phyloP scores from a whole-genome alignment of 2,797 vertebrate genomes.

The Ciconia nigra region DNA sequence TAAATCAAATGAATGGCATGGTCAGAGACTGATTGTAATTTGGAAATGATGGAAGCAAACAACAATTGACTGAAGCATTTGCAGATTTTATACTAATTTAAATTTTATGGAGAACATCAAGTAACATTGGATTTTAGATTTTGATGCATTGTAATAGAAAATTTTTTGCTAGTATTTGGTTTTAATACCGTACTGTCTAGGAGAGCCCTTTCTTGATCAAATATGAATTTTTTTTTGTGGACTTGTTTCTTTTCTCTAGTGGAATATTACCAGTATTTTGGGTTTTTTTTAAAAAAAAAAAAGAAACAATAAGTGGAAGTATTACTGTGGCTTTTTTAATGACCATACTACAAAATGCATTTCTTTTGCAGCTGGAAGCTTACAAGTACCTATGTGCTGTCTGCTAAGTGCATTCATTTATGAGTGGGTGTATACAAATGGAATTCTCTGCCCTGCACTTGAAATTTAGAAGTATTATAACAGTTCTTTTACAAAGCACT shows the following conservation, averaged over 20 bases:
- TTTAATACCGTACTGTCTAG: neutral
- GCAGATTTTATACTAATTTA: neutral
- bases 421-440: neutral
- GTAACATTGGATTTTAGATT: neutral
- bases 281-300: neutral
- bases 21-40: constrained; percentile 31
- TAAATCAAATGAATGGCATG: constrained; percentile 42
- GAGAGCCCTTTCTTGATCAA: neutral
- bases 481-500: neutral
- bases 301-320: neutral
- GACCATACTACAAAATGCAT: neutral
- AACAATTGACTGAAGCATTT: constrained; percentile 4
- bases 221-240: neutral
- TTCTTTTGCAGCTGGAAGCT: neutral
- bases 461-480: constrained; percentile 1
- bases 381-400: constrained; percentile 8
- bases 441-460: neutral
- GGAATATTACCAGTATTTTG: neutral
- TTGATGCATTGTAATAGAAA: neutral
- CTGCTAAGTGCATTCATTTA: constrained; percentile 4
- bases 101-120: neutral
- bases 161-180: neutral
- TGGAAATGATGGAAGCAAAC: constrained; percentile 13
- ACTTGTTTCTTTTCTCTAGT: neutral
- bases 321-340: neutral